Base-by-base conservation (phyloP, 2,797 vertebrate species). In the Lophotriccus pileatus region DNA sequence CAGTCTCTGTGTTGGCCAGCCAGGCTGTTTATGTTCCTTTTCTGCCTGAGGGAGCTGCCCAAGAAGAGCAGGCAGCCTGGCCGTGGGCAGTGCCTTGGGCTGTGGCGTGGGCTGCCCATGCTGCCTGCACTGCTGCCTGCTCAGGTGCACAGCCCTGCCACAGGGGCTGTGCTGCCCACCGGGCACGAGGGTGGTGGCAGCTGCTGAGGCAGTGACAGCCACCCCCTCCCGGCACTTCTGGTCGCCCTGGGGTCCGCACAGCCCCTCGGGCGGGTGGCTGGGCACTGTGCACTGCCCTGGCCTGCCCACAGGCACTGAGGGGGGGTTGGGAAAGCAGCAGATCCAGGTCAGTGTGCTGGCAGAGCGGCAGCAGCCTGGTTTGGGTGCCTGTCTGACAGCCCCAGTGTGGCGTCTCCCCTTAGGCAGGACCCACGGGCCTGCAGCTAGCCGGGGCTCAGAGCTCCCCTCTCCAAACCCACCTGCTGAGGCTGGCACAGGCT, bases 301-400 rank as follows among this genome's bases (percentile, higher is more conserved):
- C 59, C 46, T 52, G 69, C 32, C 52, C 62, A 4, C 4, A 0
- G 12, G 7, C 14, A 27, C 36, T 34, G 10, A 12, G 25, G 63
- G 46, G 12, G 5, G 10, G 15, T 34, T 74, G 74, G 81, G 50
- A 53, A 69, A 77, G 64, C 3, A 1, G 41, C 34, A 66, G 15
- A 3, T 1, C 15, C 30, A 12, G 16, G 22, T n/a, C 58, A 9
- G 14, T 1, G 7, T 49, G 21, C 67, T 49, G 0, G 0, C n/a
- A 44, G 73, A 58, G 64, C 7, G 2, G 25, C 58, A 60, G 36
- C 36, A 22, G 37, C 13, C 20, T 41, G 46, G 34, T 52, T 16
- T 52, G 36, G 44, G 52, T 34, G 25, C 18, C 0, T 6, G 64
- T 28, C 32, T 1, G 4, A 58, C 39, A 82, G 23, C 59, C 47